Base-by-base conservation (phyloP, 2,113 vertebrate species). In the Solea senegalensis region DNA sequence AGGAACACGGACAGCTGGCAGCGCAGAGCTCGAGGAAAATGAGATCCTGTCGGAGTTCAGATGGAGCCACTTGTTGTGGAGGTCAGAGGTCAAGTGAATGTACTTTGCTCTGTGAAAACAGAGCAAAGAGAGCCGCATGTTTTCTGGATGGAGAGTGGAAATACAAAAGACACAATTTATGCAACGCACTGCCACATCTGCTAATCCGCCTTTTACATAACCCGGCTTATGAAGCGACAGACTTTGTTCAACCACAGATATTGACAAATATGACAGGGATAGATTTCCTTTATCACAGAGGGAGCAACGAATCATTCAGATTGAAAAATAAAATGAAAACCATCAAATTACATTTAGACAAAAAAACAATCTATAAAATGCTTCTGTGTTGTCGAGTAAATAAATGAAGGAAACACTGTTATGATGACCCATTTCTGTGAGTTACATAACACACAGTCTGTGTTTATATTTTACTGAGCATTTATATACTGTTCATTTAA, bases 201-300 rank as follows among this genome's bases (percentile, higher is more conserved):
- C 66, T 86, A 79, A 91, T 87, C 86, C 70, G 46, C 46, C 49
- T 88, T 21, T 89, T 91, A 90, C 53, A 79, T 91, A 91, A 91
- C 55, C 77, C 87, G 84, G 86, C 80, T 90, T 91, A 89, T 44
- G 28, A 72, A 82, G 86, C 51, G 48, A 60, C 69, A 63, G 68
- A 65, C 59, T 21, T n/a, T n/a, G n/a, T n/a, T n/a, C n/a, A n/a
- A n/a, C n/a, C n/a, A n/a, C n/a, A n/a, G n/a, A n/a, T n/a, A 53
- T 46, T 5, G 8, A 54, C 55, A 54, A 53, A 72, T 63, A 34
- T 21, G 41, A 53, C 34, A 28, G 53, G 13, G 57, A 16, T 50
- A 59, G 39, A 49, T 9, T 26, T 28, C 54, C 21, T 21, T 21
- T 80, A 41, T 41, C 34, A 34, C 34, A 6, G 34, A 34, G 1